Conservation (phyloP, 2,113 vertebrate genomes). For the Noturus placidus region DNA sequence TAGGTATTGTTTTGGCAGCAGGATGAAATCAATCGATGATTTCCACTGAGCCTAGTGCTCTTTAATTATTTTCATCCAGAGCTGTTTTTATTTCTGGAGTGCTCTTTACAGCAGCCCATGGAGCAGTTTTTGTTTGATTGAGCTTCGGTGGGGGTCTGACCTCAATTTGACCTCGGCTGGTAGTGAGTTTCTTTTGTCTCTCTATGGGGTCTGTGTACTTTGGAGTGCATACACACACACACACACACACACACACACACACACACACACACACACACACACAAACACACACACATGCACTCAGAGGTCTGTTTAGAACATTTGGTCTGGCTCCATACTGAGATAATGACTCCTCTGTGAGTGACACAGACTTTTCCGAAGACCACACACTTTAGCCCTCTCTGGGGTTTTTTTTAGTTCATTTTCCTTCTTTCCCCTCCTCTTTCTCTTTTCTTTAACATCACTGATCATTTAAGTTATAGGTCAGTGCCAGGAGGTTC, state of each 20-base stretch:
- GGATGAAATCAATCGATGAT: not conserved
- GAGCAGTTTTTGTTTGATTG: slow-evolving; percentile 35
- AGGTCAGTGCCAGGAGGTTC: slow-evolving; percentile 25
- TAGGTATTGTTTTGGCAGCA: not conserved
- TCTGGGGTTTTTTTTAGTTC: not conserved
- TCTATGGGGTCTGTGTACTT: slow-evolving; percentile 7
- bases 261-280: slow-evolving; percentile 16
- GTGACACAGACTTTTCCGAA: not conserved
- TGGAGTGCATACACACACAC: slow-evolving; percentile 1
- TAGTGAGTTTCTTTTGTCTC: not conserved
- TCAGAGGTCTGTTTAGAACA: not conserved
- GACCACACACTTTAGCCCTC: not conserved
- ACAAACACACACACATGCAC: not conserved
- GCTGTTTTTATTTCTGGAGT: not conserved
- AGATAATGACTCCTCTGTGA: slow-evolving; percentile 21
- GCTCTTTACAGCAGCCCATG: slow-evolving; percentile 15
- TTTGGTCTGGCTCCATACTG: slow-evolving; percentile 21
- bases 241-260: not conserved
- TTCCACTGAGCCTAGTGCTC: not conserved
- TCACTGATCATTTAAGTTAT: not conserved
- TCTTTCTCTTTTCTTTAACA: not conserved
- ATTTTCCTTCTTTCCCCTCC: not conserved
- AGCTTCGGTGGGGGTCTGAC: slow-evolving; percentile 5
- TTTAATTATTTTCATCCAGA: slow-evolving; percentile 13
- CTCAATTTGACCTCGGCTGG: slow-evolving; percentile 36